These are phyloP conservation scores for Cydia splendana DNA, from an alignment of 1,140 invertebrate genomes.

Conservation along the genomic window DNA sequence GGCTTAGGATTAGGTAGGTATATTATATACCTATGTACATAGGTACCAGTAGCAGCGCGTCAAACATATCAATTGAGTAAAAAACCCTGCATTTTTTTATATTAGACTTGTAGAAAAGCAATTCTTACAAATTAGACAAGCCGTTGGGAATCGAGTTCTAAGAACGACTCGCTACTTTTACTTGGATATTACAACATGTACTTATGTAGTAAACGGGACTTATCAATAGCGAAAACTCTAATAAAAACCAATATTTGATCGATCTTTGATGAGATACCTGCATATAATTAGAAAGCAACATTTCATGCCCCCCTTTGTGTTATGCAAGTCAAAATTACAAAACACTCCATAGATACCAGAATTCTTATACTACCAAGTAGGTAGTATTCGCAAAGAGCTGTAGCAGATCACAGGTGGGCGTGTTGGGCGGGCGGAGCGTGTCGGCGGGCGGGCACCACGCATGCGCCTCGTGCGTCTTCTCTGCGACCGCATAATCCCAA, in stretches of 20 bases:
- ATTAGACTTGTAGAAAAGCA: no score
- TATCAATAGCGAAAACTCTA: no score
- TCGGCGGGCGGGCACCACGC: slow-evolving; percentile 60
- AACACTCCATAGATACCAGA: neutral
- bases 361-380: slow-evolving; percentile 39
- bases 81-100: neutral
- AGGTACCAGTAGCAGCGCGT: no score
- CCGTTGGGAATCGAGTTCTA: no score
- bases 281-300: neutral
- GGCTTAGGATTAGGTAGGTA: neutral
- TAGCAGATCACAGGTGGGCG: slow-evolving; percentile 73
- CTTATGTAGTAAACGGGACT: no score
- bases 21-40: no score
- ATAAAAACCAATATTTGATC: no score
- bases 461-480: slow-evolving; percentile 57
- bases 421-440: slow-evolving; percentile 64
- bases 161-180: no score
- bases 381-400: slow-evolving; percentile 56
- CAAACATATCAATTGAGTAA: neutral
- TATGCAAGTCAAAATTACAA: neutral
- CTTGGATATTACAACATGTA: no score
- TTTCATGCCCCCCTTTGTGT: neutral
- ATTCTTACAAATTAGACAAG: no score
- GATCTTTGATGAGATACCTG: no score
- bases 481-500: slow-evolving; percentile 56